phyloP scores from a whole-genome alignment of 1,140 invertebrate genomes.

The Octopus bimaculoides region DNA sequence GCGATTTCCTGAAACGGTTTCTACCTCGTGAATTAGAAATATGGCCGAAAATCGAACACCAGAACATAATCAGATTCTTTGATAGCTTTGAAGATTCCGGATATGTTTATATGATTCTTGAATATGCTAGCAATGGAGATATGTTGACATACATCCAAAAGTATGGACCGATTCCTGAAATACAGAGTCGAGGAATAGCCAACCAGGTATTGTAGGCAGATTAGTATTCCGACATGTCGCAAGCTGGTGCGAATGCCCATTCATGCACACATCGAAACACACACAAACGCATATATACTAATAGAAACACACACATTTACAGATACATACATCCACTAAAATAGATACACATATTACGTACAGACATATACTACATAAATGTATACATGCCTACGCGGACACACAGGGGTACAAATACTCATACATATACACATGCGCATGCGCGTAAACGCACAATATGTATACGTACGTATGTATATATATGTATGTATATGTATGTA shows the following conservation, averaged over 20 bases:
- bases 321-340: too few relatives aligned
- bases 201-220: too few relatives aligned
- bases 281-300: too few relatives aligned
- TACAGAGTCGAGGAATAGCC: too few relatives aligned
- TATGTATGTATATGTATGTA: background rate
- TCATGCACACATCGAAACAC: too few relatives aligned
- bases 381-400: too few relatives aligned
- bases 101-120: background rate
- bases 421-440: background rate
- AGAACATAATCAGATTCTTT: conserved; percentile 68
- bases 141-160: background rate
- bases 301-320: too few relatives aligned
- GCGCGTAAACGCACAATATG: background rate
- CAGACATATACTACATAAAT: too few relatives aligned
- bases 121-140: background rate
- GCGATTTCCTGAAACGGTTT: conserved; percentile 78
- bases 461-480: background rate
- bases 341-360: too few relatives aligned
- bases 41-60: conserved; percentile 79
- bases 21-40: conserved; percentile 85
- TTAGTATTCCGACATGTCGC: too few relatives aligned
- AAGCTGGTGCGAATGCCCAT: too few relatives aligned
- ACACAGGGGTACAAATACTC: too few relatives aligned
- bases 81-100: conserved; percentile 18
- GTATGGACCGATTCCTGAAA: background rate